phyloP scores from a whole-genome alignment of 2,113 vertebrate species.

The Tragulus kanchil region DNA sequence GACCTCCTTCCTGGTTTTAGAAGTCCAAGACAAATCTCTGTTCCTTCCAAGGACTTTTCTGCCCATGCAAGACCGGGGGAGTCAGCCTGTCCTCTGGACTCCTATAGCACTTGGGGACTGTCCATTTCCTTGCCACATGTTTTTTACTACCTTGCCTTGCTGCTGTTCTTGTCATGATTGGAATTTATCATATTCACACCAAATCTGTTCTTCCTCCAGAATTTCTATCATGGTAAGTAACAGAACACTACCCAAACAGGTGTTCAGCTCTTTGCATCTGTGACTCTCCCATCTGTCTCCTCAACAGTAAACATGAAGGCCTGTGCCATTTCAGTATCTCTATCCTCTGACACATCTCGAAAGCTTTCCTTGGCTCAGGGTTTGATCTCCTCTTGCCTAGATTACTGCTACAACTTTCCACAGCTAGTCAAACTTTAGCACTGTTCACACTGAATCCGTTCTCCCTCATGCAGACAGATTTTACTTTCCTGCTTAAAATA shows the following conservation, averaged over 20 bases:
- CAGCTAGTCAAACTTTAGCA: not conserved
- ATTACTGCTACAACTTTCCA: not conserved
- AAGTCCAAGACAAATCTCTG: not conserved
- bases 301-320: not conserved
- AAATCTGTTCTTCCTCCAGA: not conserved
- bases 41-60: not conserved
- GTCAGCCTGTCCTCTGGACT: not conserved
- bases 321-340: not conserved
- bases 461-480: not conserved
- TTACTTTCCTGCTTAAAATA: conserved; percentile 13
- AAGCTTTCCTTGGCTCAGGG: not conserved
- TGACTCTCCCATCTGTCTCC: not conserved
- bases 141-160: not conserved
- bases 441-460: not conserved
- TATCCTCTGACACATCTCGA: not conserved
- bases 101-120: accelerated
- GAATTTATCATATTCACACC: not conserved
- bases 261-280: not conserved
- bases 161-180: not conserved
- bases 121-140: not conserved
- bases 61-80: not conserved
- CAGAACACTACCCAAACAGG: not conserved
- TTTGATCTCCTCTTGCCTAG: not conserved
- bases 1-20: not conserved
- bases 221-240: not conserved